These are phyloP conservation scores for Ascaphus truei DNA, from an alignment of 2,113 vertebrate genomes.

Conservation along the genomic window DNA sequence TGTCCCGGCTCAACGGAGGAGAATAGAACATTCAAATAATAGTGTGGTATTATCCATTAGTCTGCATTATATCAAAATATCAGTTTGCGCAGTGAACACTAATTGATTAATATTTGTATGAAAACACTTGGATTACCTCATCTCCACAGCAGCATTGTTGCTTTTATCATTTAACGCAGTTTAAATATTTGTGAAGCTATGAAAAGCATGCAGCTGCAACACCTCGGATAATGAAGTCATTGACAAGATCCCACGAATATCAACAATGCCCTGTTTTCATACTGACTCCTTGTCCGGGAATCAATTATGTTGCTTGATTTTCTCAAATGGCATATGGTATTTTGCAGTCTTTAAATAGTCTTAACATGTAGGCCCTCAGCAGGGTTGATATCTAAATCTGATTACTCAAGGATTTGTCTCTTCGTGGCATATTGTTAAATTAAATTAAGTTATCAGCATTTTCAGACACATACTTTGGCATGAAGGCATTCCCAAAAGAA, in stretches of 20 bases:
- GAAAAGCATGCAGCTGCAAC: background rate
- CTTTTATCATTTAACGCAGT: background rate
- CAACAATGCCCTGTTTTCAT: background rate
- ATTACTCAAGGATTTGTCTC: conserved; percentile 59
- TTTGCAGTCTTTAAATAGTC: conserved; percentile 49
- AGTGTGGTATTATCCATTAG: too few relatives aligned
- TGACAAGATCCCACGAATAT: background rate
- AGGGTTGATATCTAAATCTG: conserved; percentile 57
- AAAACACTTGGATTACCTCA: too few relatives aligned
- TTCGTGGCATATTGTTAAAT: conserved; percentile 51
- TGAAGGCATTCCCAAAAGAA: too few relatives aligned
- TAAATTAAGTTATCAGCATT: too few relatives aligned
- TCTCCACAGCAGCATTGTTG: too few relatives aligned
- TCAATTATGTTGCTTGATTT: conserved; percentile 50
- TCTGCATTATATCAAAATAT: too few relatives aligned
- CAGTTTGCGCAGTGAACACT: too few relatives aligned
- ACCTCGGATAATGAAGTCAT: conserved; percentile 33
- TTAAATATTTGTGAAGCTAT: conserved; percentile 24
- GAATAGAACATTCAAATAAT: too few relatives aligned
- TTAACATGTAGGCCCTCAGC: conserved; percentile 54
- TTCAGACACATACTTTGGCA: too few relatives aligned
- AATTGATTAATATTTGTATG: too few relatives aligned
- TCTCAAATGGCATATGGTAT: conserved; percentile 57
- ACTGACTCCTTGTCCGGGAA: conserved; percentile 35
- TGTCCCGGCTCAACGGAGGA: too few relatives aligned